Conservation (phyloP, 2,113 vertebrate genomes). For the Anolis sagrei region DNA sequence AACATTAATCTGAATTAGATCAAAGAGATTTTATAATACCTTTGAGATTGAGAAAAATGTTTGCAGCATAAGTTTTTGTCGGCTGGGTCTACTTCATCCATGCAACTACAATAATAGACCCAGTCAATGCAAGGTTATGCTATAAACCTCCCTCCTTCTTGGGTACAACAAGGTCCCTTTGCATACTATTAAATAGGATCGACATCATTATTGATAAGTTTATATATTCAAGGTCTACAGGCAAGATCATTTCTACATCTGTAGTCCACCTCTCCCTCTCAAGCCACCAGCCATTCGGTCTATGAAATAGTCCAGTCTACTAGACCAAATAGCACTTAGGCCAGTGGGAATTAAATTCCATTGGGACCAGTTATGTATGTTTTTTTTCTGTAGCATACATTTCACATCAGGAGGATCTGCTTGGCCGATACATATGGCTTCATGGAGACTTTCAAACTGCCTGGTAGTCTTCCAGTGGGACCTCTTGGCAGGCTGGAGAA, state of each 20-base stretch:
- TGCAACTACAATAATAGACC: too few relatives aligned
- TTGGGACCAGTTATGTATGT: not conserved
- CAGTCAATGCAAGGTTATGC: too few relatives aligned
- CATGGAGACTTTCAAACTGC: constrained; percentile 80
- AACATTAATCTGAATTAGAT: too few relatives aligned
- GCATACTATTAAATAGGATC: not conserved
- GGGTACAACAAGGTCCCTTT: too few relatives aligned
- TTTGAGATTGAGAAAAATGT: too few relatives aligned
- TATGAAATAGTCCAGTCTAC: not conserved
- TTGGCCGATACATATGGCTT: constrained; percentile 88
- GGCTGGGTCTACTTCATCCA: too few relatives aligned
- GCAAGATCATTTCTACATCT: not conserved
- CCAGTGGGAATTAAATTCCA: accelerated
- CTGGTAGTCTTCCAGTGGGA: constrained; percentile 81
- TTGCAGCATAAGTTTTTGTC: too few relatives aligned
- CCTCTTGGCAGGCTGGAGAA: constrained; percentile 79
- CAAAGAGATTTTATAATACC: too few relatives aligned
- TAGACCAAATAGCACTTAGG: not conserved
- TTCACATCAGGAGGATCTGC: constrained; percentile 90
- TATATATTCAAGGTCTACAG: not conserved
- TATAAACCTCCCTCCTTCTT: too few relatives aligned
- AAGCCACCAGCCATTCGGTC: not conserved
- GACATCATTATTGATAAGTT: not conserved
- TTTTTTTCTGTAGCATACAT: not conserved
- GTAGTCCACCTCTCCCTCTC: not conserved